Evolutionary conservation across 1,140 invertebrate genomes (phyloP).

Genomic region (Cylas formicarius): DNA sequence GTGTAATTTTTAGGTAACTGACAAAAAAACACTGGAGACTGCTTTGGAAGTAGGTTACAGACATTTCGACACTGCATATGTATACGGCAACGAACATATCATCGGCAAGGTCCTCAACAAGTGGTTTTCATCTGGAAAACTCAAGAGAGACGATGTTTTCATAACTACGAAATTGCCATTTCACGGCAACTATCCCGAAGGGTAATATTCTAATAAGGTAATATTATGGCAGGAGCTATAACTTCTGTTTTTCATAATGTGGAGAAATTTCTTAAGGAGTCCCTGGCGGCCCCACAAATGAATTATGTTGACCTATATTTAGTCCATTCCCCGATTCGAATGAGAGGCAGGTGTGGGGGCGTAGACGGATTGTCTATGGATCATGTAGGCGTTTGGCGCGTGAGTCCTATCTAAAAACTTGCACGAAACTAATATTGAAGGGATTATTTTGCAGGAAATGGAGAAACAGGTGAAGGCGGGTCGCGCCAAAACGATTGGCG

Average conservation of each 20-base stretch:
- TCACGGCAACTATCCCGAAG: constrained; percentile 45
- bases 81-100: constrained; percentile 71
- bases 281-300: constrained; percentile 20
- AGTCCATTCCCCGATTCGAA: constrained; percentile 27
- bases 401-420: neutral
- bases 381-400: neutral
- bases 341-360: neutral
- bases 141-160: constrained; percentile 68
- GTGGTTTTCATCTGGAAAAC: constrained; percentile 61
- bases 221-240: neutral
- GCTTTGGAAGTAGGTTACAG: constrained; percentile 61
- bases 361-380: neutral
- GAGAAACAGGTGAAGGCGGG: constrained; percentile 61
- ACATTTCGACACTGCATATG: constrained; percentile 62
- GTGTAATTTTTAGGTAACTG: no score
- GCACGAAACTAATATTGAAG: constrained; percentile 2
- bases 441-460: constrained; percentile 49
- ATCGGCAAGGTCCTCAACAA: constrained; percentile 68
- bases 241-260: no score
- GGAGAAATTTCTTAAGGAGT: constrained; percentile 19
- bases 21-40: constrained; percentile 55
- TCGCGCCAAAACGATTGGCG: constrained; percentile 67
- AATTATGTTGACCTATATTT: constrained; percentile 27
- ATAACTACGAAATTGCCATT: constrained; percentile 68
- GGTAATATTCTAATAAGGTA: neutral